phyloP scores from a whole-genome alignment of 2,113 vertebrate species.

The Eudyptes chrysolophus region DNA sequence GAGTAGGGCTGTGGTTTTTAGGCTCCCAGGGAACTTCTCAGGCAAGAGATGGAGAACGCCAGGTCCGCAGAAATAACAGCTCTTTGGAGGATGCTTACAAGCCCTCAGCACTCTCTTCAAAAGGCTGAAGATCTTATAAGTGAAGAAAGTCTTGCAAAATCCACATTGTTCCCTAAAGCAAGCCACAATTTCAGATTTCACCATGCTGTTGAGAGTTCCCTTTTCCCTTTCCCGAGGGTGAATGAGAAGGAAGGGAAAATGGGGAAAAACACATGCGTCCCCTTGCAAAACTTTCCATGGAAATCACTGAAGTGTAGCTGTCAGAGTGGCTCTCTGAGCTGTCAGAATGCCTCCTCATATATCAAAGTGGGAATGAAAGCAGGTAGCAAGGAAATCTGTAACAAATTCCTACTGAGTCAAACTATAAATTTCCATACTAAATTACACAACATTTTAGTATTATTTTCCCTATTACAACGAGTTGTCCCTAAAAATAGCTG shows the following conservation, averaged over 20 bases:
- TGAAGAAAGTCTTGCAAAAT: not conserved
- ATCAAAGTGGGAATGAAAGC: slow-evolving; percentile 23
- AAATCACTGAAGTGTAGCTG: not conserved
- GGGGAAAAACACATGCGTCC: not conserved
- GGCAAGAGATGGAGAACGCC: not conserved
- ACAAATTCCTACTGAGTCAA: slow-evolving; percentile 14
- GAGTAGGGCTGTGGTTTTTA: not conserved
- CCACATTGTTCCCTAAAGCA: not conserved
- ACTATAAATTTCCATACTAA: slow-evolving; percentile 1
- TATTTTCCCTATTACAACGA: slow-evolving; percentile 26
- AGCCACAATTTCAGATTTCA: not conserved
- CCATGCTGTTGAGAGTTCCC: not conserved
- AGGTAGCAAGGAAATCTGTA: slow-evolving; percentile 19
- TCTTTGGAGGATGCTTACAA: not conserved
- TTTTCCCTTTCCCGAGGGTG: not conserved
- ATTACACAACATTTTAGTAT: not conserved
- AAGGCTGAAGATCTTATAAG: not conserved
- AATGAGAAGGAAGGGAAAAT: not conserved
- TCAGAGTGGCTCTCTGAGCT: not conserved
- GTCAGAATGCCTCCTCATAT: not conserved
- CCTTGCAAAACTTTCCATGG: not conserved
- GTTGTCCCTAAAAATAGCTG: slow-evolving; percentile 11
- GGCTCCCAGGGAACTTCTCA: not conserved
- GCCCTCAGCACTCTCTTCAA: not conserved
- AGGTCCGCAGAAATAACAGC: not conserved